Evolutionary conservation across 2,888 invertebrate genomes (phyloP).

Genomic region (Cataglyphis livida): DNA sequence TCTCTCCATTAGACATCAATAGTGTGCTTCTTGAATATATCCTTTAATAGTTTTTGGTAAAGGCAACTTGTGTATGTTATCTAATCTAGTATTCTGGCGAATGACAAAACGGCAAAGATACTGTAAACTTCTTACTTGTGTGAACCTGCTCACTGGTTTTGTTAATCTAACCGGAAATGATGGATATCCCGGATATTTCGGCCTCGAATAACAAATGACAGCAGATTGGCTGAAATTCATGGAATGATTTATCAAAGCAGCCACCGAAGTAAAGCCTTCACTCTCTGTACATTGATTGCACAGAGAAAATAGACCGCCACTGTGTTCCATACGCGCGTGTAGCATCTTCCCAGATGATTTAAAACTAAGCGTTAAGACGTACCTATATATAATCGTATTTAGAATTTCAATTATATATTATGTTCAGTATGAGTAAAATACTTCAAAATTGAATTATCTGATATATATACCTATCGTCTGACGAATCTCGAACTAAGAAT

Average conservation of each 20-base stretch:
- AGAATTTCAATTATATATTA: not conserved
- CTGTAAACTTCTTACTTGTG: slow-evolving; percentile 90
- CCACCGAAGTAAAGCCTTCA: slow-evolving; percentile 88
- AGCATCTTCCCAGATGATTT: slow-evolving; percentile 90
- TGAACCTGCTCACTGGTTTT: slow-evolving; percentile 91
- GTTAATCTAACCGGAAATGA: slow-evolving; percentile 91
- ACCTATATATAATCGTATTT: slow-evolving; percentile 79
- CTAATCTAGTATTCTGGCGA: slow-evolving; percentile 89
- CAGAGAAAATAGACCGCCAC: slow-evolving; percentile 89
- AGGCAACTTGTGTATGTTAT: slow-evolving; percentile 90
- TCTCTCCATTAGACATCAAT: slow-evolving; percentile 48
- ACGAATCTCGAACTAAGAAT: slow-evolving; percentile 92
- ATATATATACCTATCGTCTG: slow-evolving; percentile 85
- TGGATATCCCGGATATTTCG: slow-evolving; percentile 89
- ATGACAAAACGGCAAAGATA: slow-evolving; percentile 92
- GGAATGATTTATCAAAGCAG: slow-evolving; percentile 91
- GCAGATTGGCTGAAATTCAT: slow-evolving; percentile 90
- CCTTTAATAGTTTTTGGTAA: slow-evolving; percentile 88
- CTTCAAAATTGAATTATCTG: not conserved
- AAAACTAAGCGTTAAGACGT: slow-evolving; percentile 91
- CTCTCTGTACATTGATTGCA: slow-evolving; percentile 87
- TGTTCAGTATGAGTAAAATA: not conserved
- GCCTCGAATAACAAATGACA: slow-evolving; percentile 91
- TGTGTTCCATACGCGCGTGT: slow-evolving; percentile 92
- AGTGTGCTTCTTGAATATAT: slow-evolving; percentile 86